Base-by-base conservation (phyloP, 2,888 invertebrate genomes). In the Tanaodytes sp. region DNA sequence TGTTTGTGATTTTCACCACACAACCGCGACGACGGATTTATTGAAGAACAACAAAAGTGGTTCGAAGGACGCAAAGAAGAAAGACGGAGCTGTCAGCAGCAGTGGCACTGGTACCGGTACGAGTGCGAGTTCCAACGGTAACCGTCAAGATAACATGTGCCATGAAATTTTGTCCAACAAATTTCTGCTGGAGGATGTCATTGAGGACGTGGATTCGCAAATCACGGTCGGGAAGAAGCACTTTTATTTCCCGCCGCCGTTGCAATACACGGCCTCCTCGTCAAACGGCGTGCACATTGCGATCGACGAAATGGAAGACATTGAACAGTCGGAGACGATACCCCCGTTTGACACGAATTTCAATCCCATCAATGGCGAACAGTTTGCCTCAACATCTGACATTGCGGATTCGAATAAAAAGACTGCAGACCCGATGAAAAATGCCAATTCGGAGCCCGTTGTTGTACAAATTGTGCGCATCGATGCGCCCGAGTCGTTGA, bases 1-100 rank as follows among this genome's bases (percentile, higher is more conserved):
- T 14, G 88, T 92, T 0, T 91, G 91, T 72, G 92, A 92, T 77
- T 91, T 92, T 86, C 89, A 90, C 80, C 90, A 90, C 76, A 89
- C 89, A 43, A 79, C 85, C 15, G 85, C 87, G 1, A 86, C 87
- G 0, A 85, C 87, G 1, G 87, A 87, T 16, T 84, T 87, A 0
- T 85, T 73, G 5, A 84, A 83, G 52, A 79, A 82, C 23, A 82
- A 83, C 8, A 45, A 57, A 4, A 57, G 14, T 9, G 76, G 76
- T 19, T 86, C 77, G 80, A 88, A 80, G 85, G 87, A 76, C 84
- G 86, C 72, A 1, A 85, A 83, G 72, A 79, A 79, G 15, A 86
- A 85, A 75, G 86, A 85, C 73, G 80, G 81, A 1, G 66, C 80
- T 4, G 19, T 63, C 15, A 63, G 55, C 18, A 85, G 82, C 80